These are phyloP conservation scores for Conops quadrifasciatus DNA, from an alignment of 2,888 invertebrate genomes.

Conservation along the genomic window DNA sequence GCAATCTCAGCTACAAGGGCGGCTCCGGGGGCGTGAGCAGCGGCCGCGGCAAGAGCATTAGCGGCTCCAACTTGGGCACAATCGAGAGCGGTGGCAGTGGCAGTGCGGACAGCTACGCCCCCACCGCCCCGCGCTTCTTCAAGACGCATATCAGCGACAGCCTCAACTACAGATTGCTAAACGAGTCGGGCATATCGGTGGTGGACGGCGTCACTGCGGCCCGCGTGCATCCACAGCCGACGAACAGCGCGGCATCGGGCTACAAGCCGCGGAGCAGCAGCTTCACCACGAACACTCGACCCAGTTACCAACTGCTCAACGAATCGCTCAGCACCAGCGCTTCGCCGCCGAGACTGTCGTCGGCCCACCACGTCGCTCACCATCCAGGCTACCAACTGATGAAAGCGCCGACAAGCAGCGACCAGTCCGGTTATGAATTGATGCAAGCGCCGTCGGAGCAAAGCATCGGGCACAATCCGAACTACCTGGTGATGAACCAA, in stretches of 20 bases:
- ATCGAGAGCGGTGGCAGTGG: constrained; percentile 55
- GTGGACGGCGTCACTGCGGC: constrained; percentile 28
- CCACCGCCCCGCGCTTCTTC: constrained; percentile 53
- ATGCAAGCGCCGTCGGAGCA: constrained; percentile 48
- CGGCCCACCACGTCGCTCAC: constrained; percentile 42
- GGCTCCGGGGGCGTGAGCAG: constrained; percentile 31
- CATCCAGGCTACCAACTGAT: constrained; percentile 58
- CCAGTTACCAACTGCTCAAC: constrained; percentile 51
- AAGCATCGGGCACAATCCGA: constrained; percentile 46
- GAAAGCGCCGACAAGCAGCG: constrained; percentile 47
- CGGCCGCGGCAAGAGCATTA: constrained; percentile 42
- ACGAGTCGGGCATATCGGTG: constrained; percentile 50
- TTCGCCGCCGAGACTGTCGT: constrained; percentile 27
- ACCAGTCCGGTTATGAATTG: constrained; percentile 51
- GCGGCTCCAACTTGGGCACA: constrained; percentile 46
- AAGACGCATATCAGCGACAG: constrained; percentile 52
- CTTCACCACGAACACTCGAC: constrained; percentile 44
- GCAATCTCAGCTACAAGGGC: constrained; percentile 50
- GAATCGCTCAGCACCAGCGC: constrained; percentile 48
- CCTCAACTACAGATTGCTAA: constrained; percentile 58
- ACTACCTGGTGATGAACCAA: constrained; percentile 55
- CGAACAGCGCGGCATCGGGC: constrained; percentile 29
- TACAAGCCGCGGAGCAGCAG: constrained; percentile 22
- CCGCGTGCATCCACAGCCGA: not conserved
- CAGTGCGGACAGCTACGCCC: constrained; percentile 55